Base-by-base conservation (phyloP, 2,797 vertebrate genomes). In the Sebastes paucispinis region DNA sequence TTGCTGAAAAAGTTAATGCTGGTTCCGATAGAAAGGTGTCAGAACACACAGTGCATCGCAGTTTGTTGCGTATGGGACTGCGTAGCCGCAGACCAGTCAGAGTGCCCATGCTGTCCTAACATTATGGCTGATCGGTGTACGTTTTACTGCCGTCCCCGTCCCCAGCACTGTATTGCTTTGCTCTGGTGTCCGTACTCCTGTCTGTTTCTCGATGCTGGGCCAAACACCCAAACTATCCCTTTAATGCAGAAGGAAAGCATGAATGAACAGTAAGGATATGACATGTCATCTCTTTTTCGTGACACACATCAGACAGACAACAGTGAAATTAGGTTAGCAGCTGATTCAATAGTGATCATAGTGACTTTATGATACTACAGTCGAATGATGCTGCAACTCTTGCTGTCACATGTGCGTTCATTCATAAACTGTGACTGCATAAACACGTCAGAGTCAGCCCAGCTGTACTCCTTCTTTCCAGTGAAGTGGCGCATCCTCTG, bases 401-500 rank as follows among this genome's bases (percentile, higher is more conserved):
- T 25, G 25, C 43, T 27, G 62, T 67, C 43, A 54, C 16, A 13
- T 50, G n/a, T 62, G 57, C 70, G 73, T 43, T 54, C 70, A 31
- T 68, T 39, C 36, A 57, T 62, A 65, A 63, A 71, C 66, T 47
- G 22, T 50, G 73, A 59, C 71, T 43, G 24, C 34, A 65, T 47
- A 14, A 36, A 54, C 34, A 62, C 27, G 47, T 83, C 73, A 69
- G 43, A 54, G 74, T 77, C 1, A 14, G 20, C 64, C 32, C 11
- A 0, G 47, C 43, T 54, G 63, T 71, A 4, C 47, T 67, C 22
- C n/a, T 60, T 52, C 14, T 62, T 2, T 55, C 43, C 47, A 70
- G 50, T 71, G 54, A 39, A 64, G 60, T 80, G 82, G 79, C 29
- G 18, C 60, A 34, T 24, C 43, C 69, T 69, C 60, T 63, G 7